A percentile compares a stretch with the other conserved stretches of the same genome.
phyloP scores from a whole-genome alignment of 2,888 invertebrate species.

The Bellardia bayeri region DNA sequence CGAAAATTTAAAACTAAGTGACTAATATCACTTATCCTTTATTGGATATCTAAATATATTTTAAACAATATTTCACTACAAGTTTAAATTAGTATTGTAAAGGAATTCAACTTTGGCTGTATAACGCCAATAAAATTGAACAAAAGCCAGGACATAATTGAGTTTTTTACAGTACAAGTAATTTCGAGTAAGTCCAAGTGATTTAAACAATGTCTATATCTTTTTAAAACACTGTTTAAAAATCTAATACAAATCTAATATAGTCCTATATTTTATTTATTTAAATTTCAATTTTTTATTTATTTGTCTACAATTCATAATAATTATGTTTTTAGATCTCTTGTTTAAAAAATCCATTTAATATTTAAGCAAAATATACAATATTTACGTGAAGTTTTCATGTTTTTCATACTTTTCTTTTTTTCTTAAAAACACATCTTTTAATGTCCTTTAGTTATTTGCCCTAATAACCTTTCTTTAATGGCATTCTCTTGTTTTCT shows the following conservation, averaged over 20 bases:
- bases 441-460: background rate
- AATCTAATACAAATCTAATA: background rate
- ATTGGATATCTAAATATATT: background rate
- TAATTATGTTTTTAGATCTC: background rate
- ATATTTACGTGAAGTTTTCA: background rate
- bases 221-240: background rate
- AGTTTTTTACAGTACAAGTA: background rate
- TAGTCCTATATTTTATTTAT: background rate
- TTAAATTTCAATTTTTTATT: constrained; percentile 22
- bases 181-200: background rate
- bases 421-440: background rate
- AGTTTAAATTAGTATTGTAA: background rate
- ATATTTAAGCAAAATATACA: background rate
- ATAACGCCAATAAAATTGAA: background rate
- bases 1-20: background rate
- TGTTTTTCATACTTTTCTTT: background rate
- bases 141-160: background rate
- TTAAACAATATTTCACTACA: background rate
- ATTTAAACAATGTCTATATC: background rate
- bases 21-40: background rate
- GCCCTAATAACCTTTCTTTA: background rate
- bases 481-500: background rate
- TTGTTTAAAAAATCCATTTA: background rate
- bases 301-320: constrained; percentile 11
- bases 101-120: background rate